Evolutionary conservation across 2,888 invertebrate genomes (phyloP).

Genomic region (Adineta ricciae): DNA sequence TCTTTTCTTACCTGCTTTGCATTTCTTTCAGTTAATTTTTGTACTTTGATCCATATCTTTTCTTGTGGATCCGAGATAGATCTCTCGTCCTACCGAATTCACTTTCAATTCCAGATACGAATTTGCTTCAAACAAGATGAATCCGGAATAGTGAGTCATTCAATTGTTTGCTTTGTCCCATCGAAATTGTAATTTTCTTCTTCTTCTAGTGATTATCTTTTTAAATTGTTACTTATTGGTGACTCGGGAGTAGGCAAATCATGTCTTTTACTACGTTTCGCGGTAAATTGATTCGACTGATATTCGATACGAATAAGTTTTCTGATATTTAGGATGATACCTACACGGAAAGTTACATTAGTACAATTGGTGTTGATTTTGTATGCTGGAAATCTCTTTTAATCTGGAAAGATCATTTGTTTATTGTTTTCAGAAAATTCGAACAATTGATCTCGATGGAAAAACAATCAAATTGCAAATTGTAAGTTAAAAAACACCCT

Average conservation of each 20-base stretch:
- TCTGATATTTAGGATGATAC: constrained; percentile 82
- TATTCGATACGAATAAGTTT: no score
- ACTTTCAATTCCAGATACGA: not conserved
- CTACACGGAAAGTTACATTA: constrained; percentile 99
- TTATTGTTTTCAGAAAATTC: constrained; percentile 83
- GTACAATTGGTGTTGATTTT: constrained; percentile 99
- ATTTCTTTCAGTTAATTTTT: not conserved
- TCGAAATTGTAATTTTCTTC: not conserved
- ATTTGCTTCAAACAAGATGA: not conserved
- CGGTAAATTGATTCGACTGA: constrained; percentile 42
- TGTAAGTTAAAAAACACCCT: constrained; percentile 52
- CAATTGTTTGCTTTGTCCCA: not conserved
- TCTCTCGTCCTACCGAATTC: not conserved
- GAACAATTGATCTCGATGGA: constrained; percentile 94
- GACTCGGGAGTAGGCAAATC: constrained; percentile 92
- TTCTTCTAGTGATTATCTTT: constrained; percentile 68
- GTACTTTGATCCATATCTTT: not conserved
- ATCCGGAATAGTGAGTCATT: constrained; percentile 17
- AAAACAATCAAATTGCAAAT: constrained; percentile 99
- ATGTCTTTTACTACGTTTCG: constrained; percentile 43
- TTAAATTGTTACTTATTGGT: constrained; percentile 92
- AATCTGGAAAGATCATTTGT: no score
- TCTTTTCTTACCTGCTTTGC: not conserved
- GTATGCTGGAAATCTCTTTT: constrained; percentile 62
- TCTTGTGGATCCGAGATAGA: not conserved